Base-by-base conservation (phyloP, 2,113 vertebrate species). In the Sisor rabdophorus region DNA sequence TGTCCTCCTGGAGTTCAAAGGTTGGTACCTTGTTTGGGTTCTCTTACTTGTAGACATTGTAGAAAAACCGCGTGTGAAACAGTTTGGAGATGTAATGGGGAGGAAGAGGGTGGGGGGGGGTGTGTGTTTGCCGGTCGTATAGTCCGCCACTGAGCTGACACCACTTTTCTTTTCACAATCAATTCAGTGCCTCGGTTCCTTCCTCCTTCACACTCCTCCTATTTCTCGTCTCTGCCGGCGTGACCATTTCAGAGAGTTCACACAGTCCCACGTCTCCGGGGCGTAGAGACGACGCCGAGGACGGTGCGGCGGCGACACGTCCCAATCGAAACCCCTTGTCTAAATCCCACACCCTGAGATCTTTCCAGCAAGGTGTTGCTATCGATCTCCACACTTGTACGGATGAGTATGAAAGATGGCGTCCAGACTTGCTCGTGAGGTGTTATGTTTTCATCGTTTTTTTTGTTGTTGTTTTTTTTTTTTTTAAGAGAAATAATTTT, bases 271-370 rank as follows among this genome's bases (percentile, higher is more conserved):
- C n/a, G 54, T 52, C 73, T 58, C 69, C 50, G 22, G 70, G 80
- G 44, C 64, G 68, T 56, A 40, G 52, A 82, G 58, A 71, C 4
- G 13, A 55, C 50, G 28, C 11, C 5, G 65, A 71, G 75, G 67
- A 44, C 58, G 40, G 36, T 13, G 48, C 28, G 28, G 30, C 69
- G 22, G 22, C 59, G 28, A 26, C 59, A 69, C 63, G 73, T 79
- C 73, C 32, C 48, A 77, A 74, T 79, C 55, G 55, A 70, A 71
- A 73, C 63, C 32, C 68, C 52, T 71, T 61, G 60, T 28, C 60
- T 60, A 67, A 78, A 83, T 85, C 79, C 79, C 64, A 85, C 84
- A 85, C 79, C n/a, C 79, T 83, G 15, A 36, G 40, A 56, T 73
- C 56, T 75, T 67, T 71, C 52, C 58, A 32, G 56, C 40, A 47